A percentile compares a stretch with the other conserved stretches of the same genome.
phyloP scores from a whole-genome alignment of 2,113 vertebrate species.

The Prionailurus viverrinus region DNA sequence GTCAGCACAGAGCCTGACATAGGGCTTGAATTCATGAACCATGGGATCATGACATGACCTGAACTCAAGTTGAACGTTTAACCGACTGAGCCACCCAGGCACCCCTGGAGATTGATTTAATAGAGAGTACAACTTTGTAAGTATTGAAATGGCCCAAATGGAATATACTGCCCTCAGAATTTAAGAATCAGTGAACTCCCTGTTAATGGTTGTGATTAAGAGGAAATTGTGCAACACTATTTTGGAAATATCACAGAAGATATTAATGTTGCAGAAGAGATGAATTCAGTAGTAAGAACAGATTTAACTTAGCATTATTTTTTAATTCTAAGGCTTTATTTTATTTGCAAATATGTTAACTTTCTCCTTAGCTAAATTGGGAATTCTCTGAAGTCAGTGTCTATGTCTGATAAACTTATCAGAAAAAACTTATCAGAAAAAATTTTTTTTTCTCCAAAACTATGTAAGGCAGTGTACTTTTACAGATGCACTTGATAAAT shows the following conservation, averaged over 20 bases:
- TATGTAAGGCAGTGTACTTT: background rate
- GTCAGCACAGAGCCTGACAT: too few species aligned
- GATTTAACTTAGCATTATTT: background rate
- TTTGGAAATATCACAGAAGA: background rate
- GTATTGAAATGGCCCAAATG: background rate
- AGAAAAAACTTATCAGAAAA: too few species aligned
- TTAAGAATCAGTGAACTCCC: background rate
- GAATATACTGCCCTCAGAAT: background rate
- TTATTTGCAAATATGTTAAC: background rate
- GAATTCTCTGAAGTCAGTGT: background rate
- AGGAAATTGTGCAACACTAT: background rate
- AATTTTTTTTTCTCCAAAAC: background rate
- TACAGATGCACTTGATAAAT: background rate
- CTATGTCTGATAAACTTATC: background rate
- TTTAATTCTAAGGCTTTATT: slow-evolving; percentile 1
- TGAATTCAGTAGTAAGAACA: background rate
- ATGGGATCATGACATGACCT: too few species aligned
- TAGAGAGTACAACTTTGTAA: background rate
- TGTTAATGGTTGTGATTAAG: background rate
- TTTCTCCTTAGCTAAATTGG: background rate
- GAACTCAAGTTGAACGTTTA: too few species aligned
- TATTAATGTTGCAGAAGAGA: background rate
- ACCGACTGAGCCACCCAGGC: too few species aligned
- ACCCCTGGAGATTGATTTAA: background rate
- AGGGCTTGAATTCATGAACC: too few species aligned